Conservation (phyloP, 2,113 vertebrate genomes). For the Zingel zingel region DNA sequence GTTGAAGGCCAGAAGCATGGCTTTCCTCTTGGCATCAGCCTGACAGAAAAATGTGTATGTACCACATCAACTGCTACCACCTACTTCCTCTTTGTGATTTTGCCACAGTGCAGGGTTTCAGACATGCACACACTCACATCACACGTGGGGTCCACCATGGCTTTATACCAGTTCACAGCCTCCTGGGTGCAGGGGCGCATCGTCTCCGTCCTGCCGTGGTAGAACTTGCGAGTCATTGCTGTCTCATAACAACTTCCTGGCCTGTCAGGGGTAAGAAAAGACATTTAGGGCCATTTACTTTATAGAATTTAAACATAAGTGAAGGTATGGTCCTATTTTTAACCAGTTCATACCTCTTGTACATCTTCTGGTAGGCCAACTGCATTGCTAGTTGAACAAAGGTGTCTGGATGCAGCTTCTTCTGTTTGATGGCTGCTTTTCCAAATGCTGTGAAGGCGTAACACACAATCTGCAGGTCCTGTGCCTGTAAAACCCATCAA, state of each 20-base stretch:
- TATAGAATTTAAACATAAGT: not conserved
- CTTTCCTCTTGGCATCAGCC: constrained; percentile 81
- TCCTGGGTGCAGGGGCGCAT: constrained; percentile 91
- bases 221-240: constrained; percentile 92
- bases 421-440: constrained; percentile 89
- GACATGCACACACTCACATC: constrained; percentile 77
- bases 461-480: constrained; percentile 87
- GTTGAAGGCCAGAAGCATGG: constrained; percentile 88
- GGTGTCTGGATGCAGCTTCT: constrained; percentile 91
- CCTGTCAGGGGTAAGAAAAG: constrained; percentile 73
- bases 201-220: constrained; percentile 96
- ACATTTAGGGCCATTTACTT: constrained; percentile 12
- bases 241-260: constrained; percentile 96
- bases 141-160: constrained; percentile 88
- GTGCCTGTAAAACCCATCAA: constrained; percentile 77
- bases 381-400: constrained; percentile 96
- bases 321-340: not conserved
- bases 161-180: constrained; percentile 90
- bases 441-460: constrained; percentile 92
- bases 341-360: constrained; percentile 84
- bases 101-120: not conserved
- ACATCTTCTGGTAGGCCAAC: constrained; percentile 89
- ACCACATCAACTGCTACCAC: not conserved
- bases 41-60: constrained; percentile 60
- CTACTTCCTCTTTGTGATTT: not conserved